Evolutionary conservation across 2,888 invertebrate species (phyloP), one percentile per base, ranked within the genome.

Genomic region (Lasius fuliginosus): DNA sequence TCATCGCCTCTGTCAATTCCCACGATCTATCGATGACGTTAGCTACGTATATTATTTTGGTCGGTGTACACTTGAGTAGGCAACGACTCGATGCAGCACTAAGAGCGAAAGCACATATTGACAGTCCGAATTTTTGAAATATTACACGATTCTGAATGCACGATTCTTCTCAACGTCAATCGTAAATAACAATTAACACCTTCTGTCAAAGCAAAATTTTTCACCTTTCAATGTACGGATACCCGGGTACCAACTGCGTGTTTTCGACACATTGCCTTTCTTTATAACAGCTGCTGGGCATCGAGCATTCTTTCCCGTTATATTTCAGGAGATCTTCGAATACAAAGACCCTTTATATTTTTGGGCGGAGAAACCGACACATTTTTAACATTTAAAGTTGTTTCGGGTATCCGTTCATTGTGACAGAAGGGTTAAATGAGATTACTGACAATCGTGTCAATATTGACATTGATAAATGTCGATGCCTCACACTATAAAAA

Each of bases 1-100:
- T 69, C 73, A 60, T 69, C 69, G 60, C 33, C 36, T 71, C 71
- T 18, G 71, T 60, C 73, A n/a, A 81, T 71, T 71, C 79, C 46
- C 79, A 71, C 79, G 71, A 46, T 69, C 46, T 12, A 69, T 60
- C 58, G 71, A n/a, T 30, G 40, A 58, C 69, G 58, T 23, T 23
- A 23, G 42, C 40, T 40, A 60, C 68, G 27, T 53, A 53, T 79
- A 53, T 79, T 60, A 71, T 67, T 67, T 75, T 23, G n/a, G 46
- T 60, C 64, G 12, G 23, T 4, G n/a, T 9, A 23, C 36, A 30
- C 11, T 23, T 23, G n/a, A 60, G n/a, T 12, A 42, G 2, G 42
- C 33, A 60, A 15, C 40, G 30, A 15, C 12, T 42, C 30, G 23
- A 75, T 3, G 65, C 40, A 75, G n/a, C 49, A 58, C 33, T n/a